Conservation (phyloP, 1,140 invertebrate species). For the Meloidogyne hapla region DNA sequence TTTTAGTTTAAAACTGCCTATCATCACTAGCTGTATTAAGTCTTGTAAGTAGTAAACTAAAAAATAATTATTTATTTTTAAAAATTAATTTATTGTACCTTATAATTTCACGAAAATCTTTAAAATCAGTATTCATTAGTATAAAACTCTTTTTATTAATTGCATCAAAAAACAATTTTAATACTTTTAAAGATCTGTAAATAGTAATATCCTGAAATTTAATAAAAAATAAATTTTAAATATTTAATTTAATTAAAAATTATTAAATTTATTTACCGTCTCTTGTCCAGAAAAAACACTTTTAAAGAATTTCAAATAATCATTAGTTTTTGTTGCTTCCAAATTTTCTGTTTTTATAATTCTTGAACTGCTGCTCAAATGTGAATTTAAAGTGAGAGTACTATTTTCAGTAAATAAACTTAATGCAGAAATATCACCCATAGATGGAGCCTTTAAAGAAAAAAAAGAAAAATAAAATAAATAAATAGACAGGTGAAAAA, state of each 20-base stretch:
- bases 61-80: not conserved
- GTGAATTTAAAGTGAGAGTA: constrained; percentile 21
- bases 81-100: constrained; percentile 1
- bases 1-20: not conserved
- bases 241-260: not conserved
- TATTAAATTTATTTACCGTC: no score
- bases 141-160: constrained; percentile 2
- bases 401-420: constrained; percentile 14
- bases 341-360: not conserved
- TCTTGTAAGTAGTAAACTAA: not conserved
- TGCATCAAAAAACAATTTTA: constrained; percentile 5
- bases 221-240: no score
- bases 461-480: not conserved
- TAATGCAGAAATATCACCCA: constrained; percentile 22
- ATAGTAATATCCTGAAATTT: constrained; percentile 9
- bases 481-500: not conserved
- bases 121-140: not conserved
- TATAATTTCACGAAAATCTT: constrained; percentile 16
- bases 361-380: constrained; percentile 18
- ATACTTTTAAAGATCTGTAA: not conserved
- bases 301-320: not conserved
- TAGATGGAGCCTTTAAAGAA: constrained; percentile 16
- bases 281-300: not conserved
- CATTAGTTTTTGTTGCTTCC: not conserved
- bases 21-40: not conserved